These are phyloP conservation scores for Chrysaora quinquecirrha DNA, from an alignment of 30 jellyfish, hydroid and myxozoan genomes.

Conservation along the genomic window DNA sequence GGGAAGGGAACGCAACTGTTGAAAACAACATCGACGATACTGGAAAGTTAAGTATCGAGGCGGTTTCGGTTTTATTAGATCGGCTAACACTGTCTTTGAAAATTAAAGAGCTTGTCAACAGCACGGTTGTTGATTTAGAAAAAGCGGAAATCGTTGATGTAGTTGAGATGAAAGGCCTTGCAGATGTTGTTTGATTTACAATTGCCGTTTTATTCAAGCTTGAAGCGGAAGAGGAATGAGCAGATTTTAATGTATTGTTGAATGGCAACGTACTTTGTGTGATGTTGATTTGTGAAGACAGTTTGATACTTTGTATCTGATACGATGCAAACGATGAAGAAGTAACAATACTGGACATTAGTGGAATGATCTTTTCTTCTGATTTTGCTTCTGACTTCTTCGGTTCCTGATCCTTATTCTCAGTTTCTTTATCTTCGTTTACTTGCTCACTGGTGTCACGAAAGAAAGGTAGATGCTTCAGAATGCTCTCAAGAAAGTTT, in stretches of 20 bases:
- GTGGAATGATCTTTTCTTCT: background rate
- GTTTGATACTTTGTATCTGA: background rate
- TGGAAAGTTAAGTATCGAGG: background rate
- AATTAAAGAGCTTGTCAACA: background rate
- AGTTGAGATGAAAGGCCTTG: background rate
- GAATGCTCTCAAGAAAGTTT: slow-evolving; percentile 58
- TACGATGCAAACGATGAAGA: background rate
- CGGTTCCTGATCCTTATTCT: background rate
- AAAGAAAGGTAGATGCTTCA: slow-evolving; percentile 50
- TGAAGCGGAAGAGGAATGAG: background rate
- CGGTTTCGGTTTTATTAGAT: background rate
- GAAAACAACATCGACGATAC: slow-evolving; percentile 37
- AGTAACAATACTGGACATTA: background rate
- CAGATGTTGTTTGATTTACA: background rate
- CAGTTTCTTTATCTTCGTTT: background rate
- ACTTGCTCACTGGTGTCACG: background rate
- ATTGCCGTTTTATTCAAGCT: background rate
- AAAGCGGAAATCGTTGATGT: background rate
- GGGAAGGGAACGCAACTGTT: slow-evolving; percentile 3
- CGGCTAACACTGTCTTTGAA: background rate
- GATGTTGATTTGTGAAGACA: background rate
- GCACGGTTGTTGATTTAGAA: background rate
- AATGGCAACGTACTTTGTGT: background rate
- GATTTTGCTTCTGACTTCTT: background rate
- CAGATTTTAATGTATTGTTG: too few species aligned